phyloP scores from a whole-genome alignment of 2,888 invertebrate genomes.

The Merodon equestris region DNA sequence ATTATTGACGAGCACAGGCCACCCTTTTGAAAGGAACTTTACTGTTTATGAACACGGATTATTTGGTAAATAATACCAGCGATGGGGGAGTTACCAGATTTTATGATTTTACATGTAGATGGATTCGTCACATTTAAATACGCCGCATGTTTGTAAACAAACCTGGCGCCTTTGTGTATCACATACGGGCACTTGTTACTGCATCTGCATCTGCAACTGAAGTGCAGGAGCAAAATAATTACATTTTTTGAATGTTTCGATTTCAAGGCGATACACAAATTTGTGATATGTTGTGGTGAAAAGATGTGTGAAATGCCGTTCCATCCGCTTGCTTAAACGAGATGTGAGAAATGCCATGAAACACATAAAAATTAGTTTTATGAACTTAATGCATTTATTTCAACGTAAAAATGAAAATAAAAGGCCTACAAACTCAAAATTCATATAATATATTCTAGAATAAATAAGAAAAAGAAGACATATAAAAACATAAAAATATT shows the following conservation, averaged over 20 bases:
- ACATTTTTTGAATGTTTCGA: conserved; percentile 9
- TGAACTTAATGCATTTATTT: too few species aligned
- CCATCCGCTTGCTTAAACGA: not conserved
- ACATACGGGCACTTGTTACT: not conserved
- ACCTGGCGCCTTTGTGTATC: conserved; percentile 33
- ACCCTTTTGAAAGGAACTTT: conserved; percentile 18
- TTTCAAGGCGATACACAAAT: conserved; percentile 54
- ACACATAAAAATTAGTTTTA: conserved; percentile 46
- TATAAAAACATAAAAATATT: too few species aligned
- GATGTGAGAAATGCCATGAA: conserved; percentile 9
- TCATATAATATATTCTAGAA: too few species aligned
- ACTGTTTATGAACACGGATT: conserved; percentile 59
- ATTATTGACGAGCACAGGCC: not conserved
- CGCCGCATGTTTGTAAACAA: conserved; percentile 45
- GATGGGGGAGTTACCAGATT: conserved; percentile 61
- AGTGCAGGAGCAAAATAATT: not conserved
- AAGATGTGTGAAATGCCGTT: conserved; percentile 53
- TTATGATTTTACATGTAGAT: conserved; percentile 66
- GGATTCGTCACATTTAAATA: conserved; percentile 58
- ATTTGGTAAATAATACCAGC: conserved; percentile 58
- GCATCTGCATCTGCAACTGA: not conserved
- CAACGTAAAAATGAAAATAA: too few species aligned
- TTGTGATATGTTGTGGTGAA: conserved; percentile 57
- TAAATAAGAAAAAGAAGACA: too few species aligned
- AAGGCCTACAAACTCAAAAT: too few species aligned